Evolutionary conservation across 2,797 vertebrate genomes (phyloP).

Genomic region (Oryzias sinensis): DNA sequence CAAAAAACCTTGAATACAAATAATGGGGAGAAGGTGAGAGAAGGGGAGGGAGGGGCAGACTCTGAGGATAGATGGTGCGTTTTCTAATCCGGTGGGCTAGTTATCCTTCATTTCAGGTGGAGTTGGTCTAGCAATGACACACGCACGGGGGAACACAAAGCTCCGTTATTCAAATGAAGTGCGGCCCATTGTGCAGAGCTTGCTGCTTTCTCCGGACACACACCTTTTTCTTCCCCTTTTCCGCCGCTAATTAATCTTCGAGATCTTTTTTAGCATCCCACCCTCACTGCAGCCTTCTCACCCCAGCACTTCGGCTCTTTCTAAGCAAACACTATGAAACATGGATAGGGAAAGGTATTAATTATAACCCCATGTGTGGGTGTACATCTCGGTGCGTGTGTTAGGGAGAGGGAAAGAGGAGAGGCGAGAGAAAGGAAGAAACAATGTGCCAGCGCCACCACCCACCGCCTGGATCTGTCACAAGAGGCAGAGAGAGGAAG

Average conservation of each 20-base stretch:
- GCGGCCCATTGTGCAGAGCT: conserved; percentile 74
- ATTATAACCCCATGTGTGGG: conserved; percentile 79
- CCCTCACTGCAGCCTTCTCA: conserved; percentile 45
- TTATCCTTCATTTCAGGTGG: conserved; percentile 88
- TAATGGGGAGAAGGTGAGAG: conserved; percentile 79
- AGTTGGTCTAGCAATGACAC: conserved; percentile 70
- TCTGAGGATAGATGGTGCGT: conserved; percentile 88
- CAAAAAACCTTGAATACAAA: conserved; percentile 99
- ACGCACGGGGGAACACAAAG: conserved; percentile 48
- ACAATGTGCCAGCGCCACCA: conserved; percentile 72
- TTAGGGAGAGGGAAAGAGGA: conserved; percentile 32
- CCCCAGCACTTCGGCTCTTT: conserved; percentile 63
- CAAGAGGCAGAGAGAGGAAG: conserved; percentile 51
- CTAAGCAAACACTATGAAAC: conserved; percentile 82
- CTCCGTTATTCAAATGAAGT: conserved; percentile 83
- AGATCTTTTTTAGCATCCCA: conserved; percentile 72
- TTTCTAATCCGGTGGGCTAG: conserved; percentile 92
- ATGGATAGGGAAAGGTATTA: conserved; percentile 80
- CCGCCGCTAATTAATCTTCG: conserved; percentile 81
- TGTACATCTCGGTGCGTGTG: conserved; percentile 56
- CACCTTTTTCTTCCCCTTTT: conserved; percentile 71
- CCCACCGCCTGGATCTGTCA: conserved; percentile 79
- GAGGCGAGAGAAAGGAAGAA: conserved; percentile 51
- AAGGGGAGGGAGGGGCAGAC: conserved; percentile 26
- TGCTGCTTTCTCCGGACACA: conserved; percentile 77